Percentiles rank a stretch among this genome's conserved stretches.
Conservation (phyloP, 1,140 invertebrate species). For the Lordiphosa mommai region DNA sequence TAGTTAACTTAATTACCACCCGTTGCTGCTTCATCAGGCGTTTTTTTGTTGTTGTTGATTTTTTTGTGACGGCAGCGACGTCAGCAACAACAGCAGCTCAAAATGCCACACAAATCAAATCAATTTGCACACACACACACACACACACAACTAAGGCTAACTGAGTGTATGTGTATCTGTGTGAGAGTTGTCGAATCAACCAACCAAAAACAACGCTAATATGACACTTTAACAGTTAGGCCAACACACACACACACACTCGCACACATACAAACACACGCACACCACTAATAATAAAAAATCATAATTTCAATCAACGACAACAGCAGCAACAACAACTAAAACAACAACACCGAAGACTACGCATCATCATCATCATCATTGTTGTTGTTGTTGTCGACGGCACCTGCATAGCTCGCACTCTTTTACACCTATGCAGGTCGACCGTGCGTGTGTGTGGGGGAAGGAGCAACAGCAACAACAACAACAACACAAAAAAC, state of each 20-base stretch:
- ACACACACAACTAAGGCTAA: constrained; percentile 18
- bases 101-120: constrained; percentile 65
- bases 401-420: constrained; percentile 69
- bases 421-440: constrained; percentile 64
- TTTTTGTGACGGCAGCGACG: neutral
- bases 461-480: constrained; percentile 11
- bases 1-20: constrained; percentile 33
- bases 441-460: constrained; percentile 3
- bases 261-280: constrained; percentile 26
- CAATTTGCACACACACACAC: constrained; percentile 68
- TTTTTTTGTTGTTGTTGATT: too few relatives aligned
- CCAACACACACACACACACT: constrained; percentile 35
- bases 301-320: constrained; percentile 75
- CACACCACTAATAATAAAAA: constrained; percentile 75
- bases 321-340: constrained; percentile 44
- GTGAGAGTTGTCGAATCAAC: constrained; percentile 41
- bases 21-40: constrained; percentile 39
- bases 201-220: constrained; percentile 77
- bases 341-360: constrained; percentile 20
- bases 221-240: constrained; percentile 77
- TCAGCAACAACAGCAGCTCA: constrained; percentile 23
- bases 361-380: constrained; percentile 17
- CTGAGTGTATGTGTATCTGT: neutral
- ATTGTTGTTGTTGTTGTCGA: constrained; percentile 2
- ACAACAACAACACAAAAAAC: neutral